A percentile compares a stretch with the other conserved stretches of the same genome.
phyloP scores from a whole-genome alignment of 1,140 invertebrate species.

The Ceratosolen fusciceps region DNA sequence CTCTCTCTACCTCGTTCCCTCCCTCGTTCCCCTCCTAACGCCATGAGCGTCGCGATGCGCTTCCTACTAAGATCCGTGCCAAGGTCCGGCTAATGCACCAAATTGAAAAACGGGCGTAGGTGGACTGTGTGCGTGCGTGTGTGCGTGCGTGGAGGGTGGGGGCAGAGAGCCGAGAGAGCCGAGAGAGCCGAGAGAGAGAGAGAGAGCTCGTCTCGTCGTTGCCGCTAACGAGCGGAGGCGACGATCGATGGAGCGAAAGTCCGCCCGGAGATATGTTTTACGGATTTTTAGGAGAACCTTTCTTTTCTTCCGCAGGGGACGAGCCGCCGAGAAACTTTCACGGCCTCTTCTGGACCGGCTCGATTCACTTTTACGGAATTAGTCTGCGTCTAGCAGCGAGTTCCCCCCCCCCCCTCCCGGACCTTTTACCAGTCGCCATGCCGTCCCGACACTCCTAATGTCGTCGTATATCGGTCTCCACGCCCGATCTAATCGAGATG shows the following conservation, averaged over 20 bases:
- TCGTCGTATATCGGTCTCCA: no score
- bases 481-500: no score
- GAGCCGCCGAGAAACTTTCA: conserved; percentile 6
- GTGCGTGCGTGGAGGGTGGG: neutral
- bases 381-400: neutral
- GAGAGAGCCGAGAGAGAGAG: neutral
- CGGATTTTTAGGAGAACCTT: conserved; percentile 17
- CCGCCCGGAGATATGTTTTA: neutral
- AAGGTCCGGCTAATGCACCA: conserved; percentile 8
- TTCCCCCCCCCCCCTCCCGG: no score
- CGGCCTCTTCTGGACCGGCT: neutral
- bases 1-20: no score
- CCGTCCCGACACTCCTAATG: no score
- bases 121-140: no score
- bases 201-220: neutral
- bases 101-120: conserved; percentile 13
- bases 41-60: neutral
- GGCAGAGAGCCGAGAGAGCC: neutral
- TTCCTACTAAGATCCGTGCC: conserved; percentile 10
- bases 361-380: neutral
- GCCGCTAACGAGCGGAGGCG: neutral
- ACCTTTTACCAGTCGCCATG: neutral
- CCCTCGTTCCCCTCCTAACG: no score
- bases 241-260: conserved; percentile 4
- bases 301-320: neutral